Conservation (phyloP, 1,140 invertebrate genomes). For the Helicoverpa zea region DNA sequence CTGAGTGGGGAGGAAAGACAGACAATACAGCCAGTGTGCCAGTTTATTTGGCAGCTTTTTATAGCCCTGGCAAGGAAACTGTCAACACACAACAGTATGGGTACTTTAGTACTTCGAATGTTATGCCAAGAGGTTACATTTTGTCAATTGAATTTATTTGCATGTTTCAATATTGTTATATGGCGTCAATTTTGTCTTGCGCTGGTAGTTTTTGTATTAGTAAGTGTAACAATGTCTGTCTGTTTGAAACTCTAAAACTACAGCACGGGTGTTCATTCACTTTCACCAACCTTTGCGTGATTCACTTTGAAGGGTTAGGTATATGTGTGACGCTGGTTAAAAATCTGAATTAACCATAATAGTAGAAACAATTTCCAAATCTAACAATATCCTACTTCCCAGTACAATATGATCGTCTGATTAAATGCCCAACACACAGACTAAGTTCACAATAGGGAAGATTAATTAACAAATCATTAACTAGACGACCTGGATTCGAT, state of each 20-base stretch:
- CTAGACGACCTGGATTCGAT: constrained; percentile 3
- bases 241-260: too few relatives aligned
- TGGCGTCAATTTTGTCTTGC: too few relatives aligned
- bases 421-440: neutral
- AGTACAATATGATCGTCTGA: too few relatives aligned
- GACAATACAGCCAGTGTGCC: constrained; percentile 4
- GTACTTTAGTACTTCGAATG: constrained; percentile 2
- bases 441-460: constrained; percentile 8
- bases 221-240: too few relatives aligned
- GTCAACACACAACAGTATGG: neutral
- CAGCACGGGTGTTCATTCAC: too few relatives aligned
- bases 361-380: too few relatives aligned
- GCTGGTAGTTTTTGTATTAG: too few relatives aligned
- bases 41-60: constrained; percentile 20
- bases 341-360: too few relatives aligned
- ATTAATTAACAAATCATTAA: constrained; percentile 44
- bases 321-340: too few relatives aligned
- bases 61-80: neutral
- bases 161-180: neutral
- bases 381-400: neutral
- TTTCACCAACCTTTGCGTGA: too few relatives aligned
- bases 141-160: neutral
- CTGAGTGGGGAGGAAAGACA: too few relatives aligned
- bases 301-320: too few relatives aligned
- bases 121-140: constrained; percentile 6